phyloP scores from a whole-genome alignment of 1,140 invertebrate species.

The Elysia chlorotica region DNA sequence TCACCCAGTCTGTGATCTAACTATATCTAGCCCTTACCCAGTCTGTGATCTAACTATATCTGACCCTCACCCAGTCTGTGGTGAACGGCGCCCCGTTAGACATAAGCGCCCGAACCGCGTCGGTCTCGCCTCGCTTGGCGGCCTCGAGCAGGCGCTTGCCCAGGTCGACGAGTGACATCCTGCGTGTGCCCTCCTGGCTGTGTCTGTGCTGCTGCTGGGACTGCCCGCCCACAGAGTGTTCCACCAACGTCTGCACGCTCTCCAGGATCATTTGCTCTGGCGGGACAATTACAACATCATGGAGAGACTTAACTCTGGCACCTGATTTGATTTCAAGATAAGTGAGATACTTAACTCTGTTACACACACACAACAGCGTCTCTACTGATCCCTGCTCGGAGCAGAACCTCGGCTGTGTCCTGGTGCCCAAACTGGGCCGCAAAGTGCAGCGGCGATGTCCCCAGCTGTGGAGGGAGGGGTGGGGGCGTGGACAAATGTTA shows the following conservation, averaged over 20 bases:
- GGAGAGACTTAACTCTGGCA: too few species aligned
- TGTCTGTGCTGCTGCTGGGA: too few species aligned
- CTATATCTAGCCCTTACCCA: constrained; percentile 72
- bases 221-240: not conserved
- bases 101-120: constrained; percentile 79
- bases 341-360: too few species aligned
- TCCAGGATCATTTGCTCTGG: constrained; percentile 20
- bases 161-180: constrained; percentile 71
- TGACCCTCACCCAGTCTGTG: constrained; percentile 80
- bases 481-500: too few species aligned
- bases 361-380: too few species aligned
- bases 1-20: too few species aligned
- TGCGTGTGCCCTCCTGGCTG: constrained; percentile 4
- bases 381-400: constrained; percentile 82
- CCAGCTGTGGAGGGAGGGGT: constrained; percentile 68
- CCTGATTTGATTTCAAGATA: too few species aligned
- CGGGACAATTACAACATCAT: too few species aligned
- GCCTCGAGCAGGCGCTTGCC: constrained; percentile 82
- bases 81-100: constrained; percentile 87
- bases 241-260: constrained; percentile 8
- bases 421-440: constrained; percentile 83
- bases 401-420: constrained; percentile 80
- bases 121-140: constrained; percentile 78
- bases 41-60: constrained; percentile 76
- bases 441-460: constrained; percentile 86